Evolutionary conservation across 1,140 invertebrate genomes (phyloP).

Genomic region (Zaprionus inermis): DNA sequence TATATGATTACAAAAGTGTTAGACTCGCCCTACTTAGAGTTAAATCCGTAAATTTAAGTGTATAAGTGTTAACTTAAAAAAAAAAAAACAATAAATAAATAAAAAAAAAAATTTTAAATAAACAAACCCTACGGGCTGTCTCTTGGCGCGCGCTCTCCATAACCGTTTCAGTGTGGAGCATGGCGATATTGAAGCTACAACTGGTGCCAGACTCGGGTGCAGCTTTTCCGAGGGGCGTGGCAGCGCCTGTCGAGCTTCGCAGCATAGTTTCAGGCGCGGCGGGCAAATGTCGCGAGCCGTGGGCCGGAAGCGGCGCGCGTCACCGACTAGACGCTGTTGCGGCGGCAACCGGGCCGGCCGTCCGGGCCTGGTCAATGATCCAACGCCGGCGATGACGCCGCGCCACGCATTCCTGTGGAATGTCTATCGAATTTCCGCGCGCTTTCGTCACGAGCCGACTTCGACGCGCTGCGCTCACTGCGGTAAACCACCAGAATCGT

Average conservation of each 20-base stretch:
- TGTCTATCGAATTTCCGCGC: constrained; percentile 48
- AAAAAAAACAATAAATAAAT: no score
- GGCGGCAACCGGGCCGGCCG: background rate
- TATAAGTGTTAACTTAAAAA: no score
- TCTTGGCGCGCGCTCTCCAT: no score
- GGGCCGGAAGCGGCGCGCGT: constrained; percentile 19
- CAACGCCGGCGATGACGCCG: background rate
- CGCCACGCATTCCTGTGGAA: constrained; percentile 53
- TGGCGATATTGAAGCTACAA: background rate
- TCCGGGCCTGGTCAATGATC: constrained; percentile 14
- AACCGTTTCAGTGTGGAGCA: background rate
- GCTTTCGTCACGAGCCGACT: constrained; percentile 51
- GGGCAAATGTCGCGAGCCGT: background rate
- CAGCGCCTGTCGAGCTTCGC: background rate
- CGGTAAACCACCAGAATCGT: constrained; percentile 44
- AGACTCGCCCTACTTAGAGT: no score
- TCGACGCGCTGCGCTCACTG: constrained; percentile 9
- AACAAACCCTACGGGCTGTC: no score
- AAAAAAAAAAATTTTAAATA: no score
- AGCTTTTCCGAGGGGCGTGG: background rate
- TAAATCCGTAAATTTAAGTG: no score
- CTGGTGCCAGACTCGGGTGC: background rate
- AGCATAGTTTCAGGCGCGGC: constrained; percentile 31
- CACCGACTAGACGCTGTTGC: constrained; percentile 24
- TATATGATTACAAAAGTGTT: no score